Evolutionary conservation across 1,140 invertebrate species (phyloP).

Genomic region (Drosophila trapezifrons): DNA sequence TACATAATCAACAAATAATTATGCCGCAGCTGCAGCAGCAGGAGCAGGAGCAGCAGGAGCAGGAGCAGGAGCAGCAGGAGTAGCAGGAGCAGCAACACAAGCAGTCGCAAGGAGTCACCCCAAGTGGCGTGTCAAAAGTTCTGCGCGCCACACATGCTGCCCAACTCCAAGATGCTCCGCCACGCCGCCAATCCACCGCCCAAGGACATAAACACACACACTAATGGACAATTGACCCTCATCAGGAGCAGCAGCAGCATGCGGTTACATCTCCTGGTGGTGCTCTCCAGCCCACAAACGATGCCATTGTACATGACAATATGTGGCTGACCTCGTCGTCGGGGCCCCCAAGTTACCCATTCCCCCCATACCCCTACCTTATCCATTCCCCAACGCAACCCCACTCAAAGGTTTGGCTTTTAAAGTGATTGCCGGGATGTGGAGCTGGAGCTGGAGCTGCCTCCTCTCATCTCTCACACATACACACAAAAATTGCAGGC

Average conservation of each 20-base stretch:
- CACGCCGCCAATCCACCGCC: background rate
- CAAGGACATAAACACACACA: conserved; percentile 48
- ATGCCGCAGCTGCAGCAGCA: conserved; percentile 65
- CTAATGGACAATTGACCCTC: conserved; percentile 82
- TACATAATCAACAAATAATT: conserved; percentile 82
- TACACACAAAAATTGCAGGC: conserved; percentile 39
- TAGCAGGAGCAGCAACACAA: conserved; percentile 11
- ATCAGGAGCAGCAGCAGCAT: conserved; percentile 71
- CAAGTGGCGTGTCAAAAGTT: conserved; percentile 70
- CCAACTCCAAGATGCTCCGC: conserved; percentile 32
- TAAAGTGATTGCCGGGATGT: conserved; percentile 52
- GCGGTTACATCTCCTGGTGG: conserved; percentile 74
- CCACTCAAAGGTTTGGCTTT: conserved; percentile 52
- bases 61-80: conserved; percentile 50
- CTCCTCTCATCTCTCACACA: background rate
- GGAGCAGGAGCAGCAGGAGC: conserved; percentile 15
- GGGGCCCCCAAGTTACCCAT: conserved; percentile 6
- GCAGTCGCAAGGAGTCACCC: conserved; percentile 19
- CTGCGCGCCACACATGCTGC: conserved; percentile 53
- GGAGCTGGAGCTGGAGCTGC: background rate
- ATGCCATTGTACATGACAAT: conserved; percentile 81
- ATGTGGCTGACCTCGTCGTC: conserved; percentile 60
- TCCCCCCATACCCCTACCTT: background rate
- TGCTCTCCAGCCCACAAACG: conserved; percentile 67
- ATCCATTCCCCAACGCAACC: background rate